Evolutionary conservation across 2,113 vertebrate species (phyloP).

Genomic region (Phylloscopus trochilus): DNA sequence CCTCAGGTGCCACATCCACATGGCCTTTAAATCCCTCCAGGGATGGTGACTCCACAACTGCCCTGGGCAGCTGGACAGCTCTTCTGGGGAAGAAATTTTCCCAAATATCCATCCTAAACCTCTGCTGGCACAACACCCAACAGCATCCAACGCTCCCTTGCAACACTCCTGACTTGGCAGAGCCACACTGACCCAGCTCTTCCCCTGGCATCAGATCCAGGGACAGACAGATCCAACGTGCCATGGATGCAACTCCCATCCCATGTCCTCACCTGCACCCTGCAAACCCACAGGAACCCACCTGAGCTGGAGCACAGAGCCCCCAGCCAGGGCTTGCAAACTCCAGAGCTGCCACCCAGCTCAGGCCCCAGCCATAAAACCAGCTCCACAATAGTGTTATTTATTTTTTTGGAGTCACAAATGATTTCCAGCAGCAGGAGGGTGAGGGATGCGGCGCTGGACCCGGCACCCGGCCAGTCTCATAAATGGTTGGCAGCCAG

Average conservation of each 20-base stretch:
- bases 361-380: conserved; percentile 59
- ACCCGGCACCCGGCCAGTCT: conserved; percentile 73
- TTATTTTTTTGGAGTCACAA: conserved; percentile 75
- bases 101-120: neutral
- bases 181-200: neutral
- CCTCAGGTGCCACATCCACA: neutral
- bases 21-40: neutral
- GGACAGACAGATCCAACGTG: fast-evolving
- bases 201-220: fast-evolving
- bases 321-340: neutral
- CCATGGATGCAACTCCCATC: fast-evolving
- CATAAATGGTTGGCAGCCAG: conserved; percentile 75
- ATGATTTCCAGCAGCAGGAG: conserved; percentile 78
- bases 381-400: conserved; percentile 55
- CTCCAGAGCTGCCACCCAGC: conserved; percentile 12
- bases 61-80: no score
- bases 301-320: neutral
- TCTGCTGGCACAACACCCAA: neutral
- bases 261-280: neutral
- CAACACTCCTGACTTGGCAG: neutral
- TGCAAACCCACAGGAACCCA: neutral
- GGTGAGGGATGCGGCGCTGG: conserved; percentile 68
- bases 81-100: neutral
- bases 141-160: neutral
- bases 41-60: neutral